Evolutionary conservation across 2,888 invertebrate genomes (phyloP).

Genomic region (Xestoiulus laeticollis): DNA sequence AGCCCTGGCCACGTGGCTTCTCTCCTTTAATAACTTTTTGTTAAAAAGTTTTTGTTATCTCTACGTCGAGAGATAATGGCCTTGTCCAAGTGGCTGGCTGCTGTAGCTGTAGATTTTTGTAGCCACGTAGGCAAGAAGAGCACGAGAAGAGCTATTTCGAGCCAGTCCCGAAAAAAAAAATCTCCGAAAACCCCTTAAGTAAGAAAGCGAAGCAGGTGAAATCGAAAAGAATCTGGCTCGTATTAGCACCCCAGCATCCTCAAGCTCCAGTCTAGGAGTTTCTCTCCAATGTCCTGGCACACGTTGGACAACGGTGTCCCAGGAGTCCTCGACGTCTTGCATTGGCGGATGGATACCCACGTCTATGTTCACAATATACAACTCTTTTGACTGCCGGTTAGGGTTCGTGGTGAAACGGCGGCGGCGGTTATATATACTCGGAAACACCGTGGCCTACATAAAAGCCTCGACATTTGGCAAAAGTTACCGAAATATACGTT

Average conservation of each 20-base stretch:
- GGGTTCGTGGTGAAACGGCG: neutral
- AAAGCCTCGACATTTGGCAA: constrained; percentile 32
- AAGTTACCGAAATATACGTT: constrained; percentile 30
- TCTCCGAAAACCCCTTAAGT: neutral
- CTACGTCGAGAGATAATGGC: neutral
- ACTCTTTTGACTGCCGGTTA: neutral
- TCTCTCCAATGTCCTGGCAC: neutral
- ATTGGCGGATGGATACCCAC: neutral
- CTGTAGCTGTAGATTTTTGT: neutral
- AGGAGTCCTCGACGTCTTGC: neutral
- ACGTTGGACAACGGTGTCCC: neutral
- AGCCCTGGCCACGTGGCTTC: neutral
- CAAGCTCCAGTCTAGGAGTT: neutral
- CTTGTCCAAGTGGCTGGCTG: constrained; percentile 26
- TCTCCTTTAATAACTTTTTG: constrained; percentile 23
- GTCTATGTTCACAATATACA: neutral
- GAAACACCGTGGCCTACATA: constrained; percentile 19
- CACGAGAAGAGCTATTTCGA: neutral
- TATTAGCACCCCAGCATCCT: neutral
- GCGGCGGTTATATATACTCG: constrained; percentile 2
- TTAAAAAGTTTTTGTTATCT: neutral
- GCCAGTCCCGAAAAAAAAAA: neutral
- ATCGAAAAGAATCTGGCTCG: neutral
- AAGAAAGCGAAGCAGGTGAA: neutral
- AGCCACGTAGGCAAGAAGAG: constrained; percentile 5